A percentile compares a stretch with the other conserved stretches of the same genome.
These are phyloP conservation scores for Ferrisia virgata DNA, from an alignment of 2,888 invertebrate genomes.

Conservation along the genomic window DNA sequence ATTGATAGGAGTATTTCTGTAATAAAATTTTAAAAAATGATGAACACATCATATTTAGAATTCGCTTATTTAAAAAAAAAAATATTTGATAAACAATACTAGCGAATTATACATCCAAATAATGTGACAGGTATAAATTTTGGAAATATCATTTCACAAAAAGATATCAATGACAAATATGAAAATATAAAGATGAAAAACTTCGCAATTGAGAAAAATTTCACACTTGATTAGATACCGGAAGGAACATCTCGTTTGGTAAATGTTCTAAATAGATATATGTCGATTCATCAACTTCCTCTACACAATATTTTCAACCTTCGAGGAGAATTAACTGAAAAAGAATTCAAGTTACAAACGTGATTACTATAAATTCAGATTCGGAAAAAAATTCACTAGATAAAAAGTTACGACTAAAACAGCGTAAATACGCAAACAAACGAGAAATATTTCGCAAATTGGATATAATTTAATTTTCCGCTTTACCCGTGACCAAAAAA, in stretches of 20 bases:
- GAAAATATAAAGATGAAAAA: background rate
- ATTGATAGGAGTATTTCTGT: no score
- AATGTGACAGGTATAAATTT: background rate
- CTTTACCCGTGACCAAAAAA: background rate
- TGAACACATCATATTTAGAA: no score
- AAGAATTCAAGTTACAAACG: background rate
- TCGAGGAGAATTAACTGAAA: background rate
- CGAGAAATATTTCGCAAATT: background rate
- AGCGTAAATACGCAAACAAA: background rate
- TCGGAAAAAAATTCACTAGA: background rate
- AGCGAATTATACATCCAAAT: background rate
- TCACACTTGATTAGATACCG: slow-evolving; percentile 3
- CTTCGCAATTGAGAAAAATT: background rate
- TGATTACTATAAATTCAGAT: no score
- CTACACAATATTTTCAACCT: background rate
- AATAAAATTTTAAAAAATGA: no score
- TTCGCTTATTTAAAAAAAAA: no score
- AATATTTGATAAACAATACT: no score
- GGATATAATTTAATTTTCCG: background rate
- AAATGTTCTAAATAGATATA: background rate
- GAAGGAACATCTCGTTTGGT: background rate
- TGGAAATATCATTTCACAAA: background rate
- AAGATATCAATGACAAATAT: no score
- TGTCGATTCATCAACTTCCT: background rate
- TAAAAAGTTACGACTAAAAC: background rate